Conservation (phyloP, 2,797 vertebrate genomes). For the Anabas testudineus region DNA sequence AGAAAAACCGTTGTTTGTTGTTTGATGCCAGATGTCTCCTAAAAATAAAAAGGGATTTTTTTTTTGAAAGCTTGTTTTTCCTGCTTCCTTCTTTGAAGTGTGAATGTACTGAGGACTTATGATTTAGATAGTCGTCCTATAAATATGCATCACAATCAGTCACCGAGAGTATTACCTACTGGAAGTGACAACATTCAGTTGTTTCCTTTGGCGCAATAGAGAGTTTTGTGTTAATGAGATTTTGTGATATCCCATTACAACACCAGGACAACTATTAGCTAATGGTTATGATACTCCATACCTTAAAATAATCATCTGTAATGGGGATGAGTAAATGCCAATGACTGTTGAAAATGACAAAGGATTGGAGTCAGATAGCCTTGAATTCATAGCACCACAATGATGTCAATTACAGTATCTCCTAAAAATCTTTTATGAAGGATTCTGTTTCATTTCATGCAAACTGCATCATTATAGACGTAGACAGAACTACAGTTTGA, state of each 20-base stretch:
- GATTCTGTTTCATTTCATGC: constrained; percentile 11
- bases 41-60: background rate
- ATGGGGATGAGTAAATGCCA: constrained; percentile 53
- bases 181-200: constrained; percentile 5
- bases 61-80: constrained; percentile 8
- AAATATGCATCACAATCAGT: constrained; percentile 28
- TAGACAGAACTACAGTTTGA: background rate
- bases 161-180: constrained; percentile 11
- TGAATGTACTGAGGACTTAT: constrained; percentile 34
- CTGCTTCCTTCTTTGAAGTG: constrained; percentile 37
- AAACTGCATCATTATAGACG: constrained; percentile 38
- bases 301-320: constrained; percentile 49
- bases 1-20: constrained; percentile 16
- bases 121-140: constrained; percentile 21
- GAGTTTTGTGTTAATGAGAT: constrained; percentile 18
- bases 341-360: constrained; percentile 47
- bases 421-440: constrained; percentile 19
- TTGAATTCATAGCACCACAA: constrained; percentile 13
- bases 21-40: constrained; percentile 1
- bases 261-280: constrained; percentile 35
- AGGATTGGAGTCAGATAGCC: constrained; percentile 36
- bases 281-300: constrained; percentile 42
- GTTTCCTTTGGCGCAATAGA: constrained; percentile 4
- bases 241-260: constrained; percentile 24
- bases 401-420: constrained; percentile 45